These are phyloP conservation scores for Cyphomyrus plagiostoma DNA, from an alignment of 2,113 vertebrate genomes.

Conservation along the genomic window DNA sequence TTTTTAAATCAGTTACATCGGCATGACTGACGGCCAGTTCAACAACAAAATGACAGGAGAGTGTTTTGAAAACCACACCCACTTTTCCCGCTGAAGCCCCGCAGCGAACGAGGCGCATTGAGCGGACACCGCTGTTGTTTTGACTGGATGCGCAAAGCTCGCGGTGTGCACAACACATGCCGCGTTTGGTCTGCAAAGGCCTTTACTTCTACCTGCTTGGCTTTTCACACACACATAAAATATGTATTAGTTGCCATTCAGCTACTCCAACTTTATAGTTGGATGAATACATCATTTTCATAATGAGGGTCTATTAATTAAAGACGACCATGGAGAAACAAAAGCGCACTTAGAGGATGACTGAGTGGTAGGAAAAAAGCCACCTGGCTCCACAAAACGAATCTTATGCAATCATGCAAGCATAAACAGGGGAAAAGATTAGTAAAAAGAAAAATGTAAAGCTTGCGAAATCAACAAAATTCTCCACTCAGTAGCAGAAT, in stretches of 20 bases:
- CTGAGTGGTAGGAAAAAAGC: not conserved
- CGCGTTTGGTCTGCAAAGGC: too few relatives aligned
- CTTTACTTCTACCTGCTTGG: not conserved
- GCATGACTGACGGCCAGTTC: too few relatives aligned
- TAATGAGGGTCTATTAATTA: not conserved
- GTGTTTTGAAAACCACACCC: too few relatives aligned
- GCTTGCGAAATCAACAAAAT: not conserved
- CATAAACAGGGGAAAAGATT: not conserved
- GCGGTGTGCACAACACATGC: too few relatives aligned
- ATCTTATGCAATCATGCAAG: not conserved
- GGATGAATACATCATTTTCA: not conserved
- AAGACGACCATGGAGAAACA: not conserved
- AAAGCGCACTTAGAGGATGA: not conserved
- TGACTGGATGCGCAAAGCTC: too few relatives aligned
- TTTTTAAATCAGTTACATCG: too few relatives aligned
- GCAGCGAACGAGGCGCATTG: too few relatives aligned
- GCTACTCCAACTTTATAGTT: not conserved
- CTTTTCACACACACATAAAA: not conserved
- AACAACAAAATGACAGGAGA: too few relatives aligned
- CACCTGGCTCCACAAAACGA: not conserved
- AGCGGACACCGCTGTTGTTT: too few relatives aligned
- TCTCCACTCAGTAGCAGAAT: not conserved
- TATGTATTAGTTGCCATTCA: not conserved
- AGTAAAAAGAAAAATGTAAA: not conserved
- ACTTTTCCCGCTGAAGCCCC: too few relatives aligned